Conservation (phyloP, 2,888 invertebrate species). For the Cylloceria caligata region DNA sequence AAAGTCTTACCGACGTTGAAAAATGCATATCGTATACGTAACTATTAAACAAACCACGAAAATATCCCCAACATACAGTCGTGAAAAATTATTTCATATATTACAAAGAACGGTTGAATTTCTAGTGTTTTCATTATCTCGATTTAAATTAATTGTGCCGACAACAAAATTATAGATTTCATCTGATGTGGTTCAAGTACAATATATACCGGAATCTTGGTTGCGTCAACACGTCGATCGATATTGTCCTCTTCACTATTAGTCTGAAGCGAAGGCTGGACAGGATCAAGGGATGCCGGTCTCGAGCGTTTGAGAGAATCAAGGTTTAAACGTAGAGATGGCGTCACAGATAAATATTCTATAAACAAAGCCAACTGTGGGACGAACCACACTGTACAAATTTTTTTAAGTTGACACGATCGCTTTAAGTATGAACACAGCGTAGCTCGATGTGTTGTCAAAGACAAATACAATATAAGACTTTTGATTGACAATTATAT, state of each 20-base stretch:
- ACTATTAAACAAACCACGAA: no score
- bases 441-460: no score
- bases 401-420: not conserved
- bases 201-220: not conserved
- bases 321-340: not conserved
- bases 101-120: not conserved
- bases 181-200: not conserved
- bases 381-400: not conserved
- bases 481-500: no score
- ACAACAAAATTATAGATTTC: no score
- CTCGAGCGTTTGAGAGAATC: not conserved
- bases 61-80: not conserved
- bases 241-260: not conserved
- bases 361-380: not conserved
- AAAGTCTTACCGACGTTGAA: not conserved
- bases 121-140: not conserved
- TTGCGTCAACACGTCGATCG: not conserved
- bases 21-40: not conserved
- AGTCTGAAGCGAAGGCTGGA: not conserved
- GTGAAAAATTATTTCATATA: not conserved
- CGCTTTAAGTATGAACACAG: not conserved
- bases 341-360: not conserved
- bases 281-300: not conserved
- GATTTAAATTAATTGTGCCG: not conserved
- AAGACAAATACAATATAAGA: no score